Base-by-base conservation (phyloP, 2,113 vertebrate species). In the Calonectris borealis region DNA sequence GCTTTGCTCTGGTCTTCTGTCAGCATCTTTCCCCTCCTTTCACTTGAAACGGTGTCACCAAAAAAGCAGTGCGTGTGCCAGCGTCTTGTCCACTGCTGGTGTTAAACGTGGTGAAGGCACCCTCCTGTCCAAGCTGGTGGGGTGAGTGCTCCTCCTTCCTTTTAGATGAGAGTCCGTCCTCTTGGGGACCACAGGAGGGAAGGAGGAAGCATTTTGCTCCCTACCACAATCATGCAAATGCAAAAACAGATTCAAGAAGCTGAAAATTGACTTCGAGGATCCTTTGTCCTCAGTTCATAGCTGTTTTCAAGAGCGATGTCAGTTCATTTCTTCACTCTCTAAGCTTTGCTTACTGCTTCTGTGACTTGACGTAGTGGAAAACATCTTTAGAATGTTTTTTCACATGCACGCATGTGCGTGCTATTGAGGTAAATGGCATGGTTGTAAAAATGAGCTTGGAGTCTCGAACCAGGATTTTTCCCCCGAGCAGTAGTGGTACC, bases 341-440 rank as follows among this genome's bases (percentile, higher is more conserved):
- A 34, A 46, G 44, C 18, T 64, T 92, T 72, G 40, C 16, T 88
- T 88, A n/a, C 24, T 34, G 5, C 29, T 86, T 78, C 20, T 75
- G 19, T n/a, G 36, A 65, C 66, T 83, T 21, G 32, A 31, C 48
- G 32, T 44, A 73, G 60, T 34, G 61, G 38, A 75, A 90, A 87
- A 69, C 19, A 38, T 26, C 13, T 88, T 69, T 54, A 64, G 64
- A 78, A 64, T 69, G 34, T 10, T 64, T 48, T 86, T 90, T 20
- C 46, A 68, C 6, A 1, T 29, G 16, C 13, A 10, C 12, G 3
- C 0, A 0, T 51, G 10, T 46, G 12, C 4, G 3, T 21, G 8
- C 60, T 42, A 11, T 54, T 82, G 44, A 71, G 51, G 22, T 80
- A 61, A 64, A 55, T 13, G 27, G 11, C 6, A 10, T 27, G 32